Base-by-base conservation (phyloP, 1,140 invertebrate species). In the Drosophila melanogaster region DNA sequence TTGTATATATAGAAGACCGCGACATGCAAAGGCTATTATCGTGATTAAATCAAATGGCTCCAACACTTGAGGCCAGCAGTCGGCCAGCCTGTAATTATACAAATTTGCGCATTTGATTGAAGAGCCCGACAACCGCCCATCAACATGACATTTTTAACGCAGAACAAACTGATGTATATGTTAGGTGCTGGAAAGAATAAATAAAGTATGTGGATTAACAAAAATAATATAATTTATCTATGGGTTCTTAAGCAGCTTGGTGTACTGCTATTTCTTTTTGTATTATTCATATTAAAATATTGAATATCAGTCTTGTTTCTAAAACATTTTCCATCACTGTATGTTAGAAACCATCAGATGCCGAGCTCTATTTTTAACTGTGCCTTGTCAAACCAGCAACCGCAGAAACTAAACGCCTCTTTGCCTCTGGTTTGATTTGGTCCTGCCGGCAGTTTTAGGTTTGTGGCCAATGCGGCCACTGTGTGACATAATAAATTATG, bases 401-500 rank as follows among this genome's bases (percentile, higher is more conserved):
- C 81, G 64, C 81, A 87, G 81, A 83, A 87, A 76, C 79, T 76
- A 75, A 79, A 72, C 74, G 83, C 58, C 70, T 50, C 51, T 38
- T n/a, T 17, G 14, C 14, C 72, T 40, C 40, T 30, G 64, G 69
- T 26, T 73, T 67, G 47, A 50, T 35, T 69, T n/a, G 19, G 56
- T 60, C 40, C 55, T 33, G 26, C 49, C 12, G 40, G 30, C 55
- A 59, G 47, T 46, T 64, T 76, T 67, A 37, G 38, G 72, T 49
- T 65, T 79, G 74, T 22, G 67, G 70, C 67, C 41, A 43, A n/a
- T 77, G 83, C 59, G 75, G 66, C 61, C 51, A 47, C 75, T 79
- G 79, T 87, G 84, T 84, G 84, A 89, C 84, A 89, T 84, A 89
- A 89, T 89, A 89, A 89, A 89, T 89, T 89, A 89, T 89, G 84